phyloP scores from a whole-genome alignment of 2,797 vertebrate genomes.

The Rhynchonycteris naso region DNA sequence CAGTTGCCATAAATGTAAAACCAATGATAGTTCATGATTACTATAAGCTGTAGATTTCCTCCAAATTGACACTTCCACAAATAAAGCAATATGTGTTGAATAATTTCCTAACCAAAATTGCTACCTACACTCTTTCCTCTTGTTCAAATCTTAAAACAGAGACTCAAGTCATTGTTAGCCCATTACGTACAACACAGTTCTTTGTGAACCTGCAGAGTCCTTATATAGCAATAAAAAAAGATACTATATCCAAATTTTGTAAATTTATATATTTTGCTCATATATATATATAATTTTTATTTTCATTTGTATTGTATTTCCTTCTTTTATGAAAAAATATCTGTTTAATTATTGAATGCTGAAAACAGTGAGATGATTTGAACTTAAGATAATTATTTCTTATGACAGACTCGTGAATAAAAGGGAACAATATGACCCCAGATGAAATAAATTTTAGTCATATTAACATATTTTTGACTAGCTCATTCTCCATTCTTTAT shows the following conservation, averaged over 20 bases:
- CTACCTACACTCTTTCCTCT: neutral
- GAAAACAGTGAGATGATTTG: neutral
- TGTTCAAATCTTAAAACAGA: neutral
- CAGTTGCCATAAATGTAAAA: neutral
- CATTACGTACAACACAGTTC: neutral
- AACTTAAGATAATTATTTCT: conserved; percentile 21
- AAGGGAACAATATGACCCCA: neutral
- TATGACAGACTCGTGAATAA: neutral
- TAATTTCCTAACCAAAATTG: neutral
- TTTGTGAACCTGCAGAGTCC: neutral
- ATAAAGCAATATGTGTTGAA: neutral
- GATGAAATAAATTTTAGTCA: neutral
- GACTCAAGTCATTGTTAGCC: neutral
- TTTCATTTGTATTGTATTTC: neutral
- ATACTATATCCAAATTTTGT: neutral
- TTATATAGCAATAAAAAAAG: neutral
- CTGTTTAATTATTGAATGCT: neutral
- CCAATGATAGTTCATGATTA: neutral
- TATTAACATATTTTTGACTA: neutral
- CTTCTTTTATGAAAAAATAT: neutral
- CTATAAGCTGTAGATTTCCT: neutral
- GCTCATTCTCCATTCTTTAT: neutral
- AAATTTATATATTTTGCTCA: neutral
- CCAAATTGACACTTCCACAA: neutral
- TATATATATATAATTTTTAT: neutral